A percentile compares a stretch with the other conserved stretches of the same genome.
These are phyloP conservation scores for Euura lappo DNA, from an alignment of 1,140 invertebrate genomes.

Conservation along the genomic window DNA sequence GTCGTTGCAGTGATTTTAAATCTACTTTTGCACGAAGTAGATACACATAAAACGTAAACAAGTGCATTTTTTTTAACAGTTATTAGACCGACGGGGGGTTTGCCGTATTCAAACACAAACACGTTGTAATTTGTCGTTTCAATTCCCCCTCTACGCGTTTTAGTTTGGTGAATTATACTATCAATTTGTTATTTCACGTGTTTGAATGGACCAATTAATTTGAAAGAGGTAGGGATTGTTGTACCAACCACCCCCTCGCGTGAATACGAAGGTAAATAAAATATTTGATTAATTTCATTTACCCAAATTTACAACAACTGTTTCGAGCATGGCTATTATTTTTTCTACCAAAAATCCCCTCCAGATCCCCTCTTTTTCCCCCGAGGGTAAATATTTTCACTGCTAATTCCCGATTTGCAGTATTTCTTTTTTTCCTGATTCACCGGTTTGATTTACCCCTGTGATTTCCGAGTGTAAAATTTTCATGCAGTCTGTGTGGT, in stretches of 20 bases:
- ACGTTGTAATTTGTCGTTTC: slow-evolving; percentile 3
- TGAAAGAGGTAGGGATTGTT: neutral
- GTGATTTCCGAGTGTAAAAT: no score
- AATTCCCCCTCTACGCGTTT: neutral
- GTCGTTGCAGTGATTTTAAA: neutral
- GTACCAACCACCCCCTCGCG: neutral
- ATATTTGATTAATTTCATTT: neutral
- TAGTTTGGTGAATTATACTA: neutral
- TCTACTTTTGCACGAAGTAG: neutral
- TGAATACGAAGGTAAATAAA: neutral
- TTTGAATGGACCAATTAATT: neutral
- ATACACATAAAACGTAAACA: neutral
- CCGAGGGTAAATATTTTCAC: neutral
- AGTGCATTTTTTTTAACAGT: neutral
- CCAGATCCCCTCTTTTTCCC: neutral
- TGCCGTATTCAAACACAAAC: neutral
- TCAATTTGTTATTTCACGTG: neutral
- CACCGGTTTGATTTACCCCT: no score
- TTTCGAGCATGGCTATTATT: neutral
- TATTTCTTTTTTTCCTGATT: no score
- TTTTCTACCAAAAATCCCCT: neutral
- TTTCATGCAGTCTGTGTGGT: no score
- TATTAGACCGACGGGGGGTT: neutral
- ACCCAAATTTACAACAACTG: neutral
- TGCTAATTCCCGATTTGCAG: neutral